Conservation (phyloP, 2,113 vertebrate genomes). For the Promerops cafer region DNA sequence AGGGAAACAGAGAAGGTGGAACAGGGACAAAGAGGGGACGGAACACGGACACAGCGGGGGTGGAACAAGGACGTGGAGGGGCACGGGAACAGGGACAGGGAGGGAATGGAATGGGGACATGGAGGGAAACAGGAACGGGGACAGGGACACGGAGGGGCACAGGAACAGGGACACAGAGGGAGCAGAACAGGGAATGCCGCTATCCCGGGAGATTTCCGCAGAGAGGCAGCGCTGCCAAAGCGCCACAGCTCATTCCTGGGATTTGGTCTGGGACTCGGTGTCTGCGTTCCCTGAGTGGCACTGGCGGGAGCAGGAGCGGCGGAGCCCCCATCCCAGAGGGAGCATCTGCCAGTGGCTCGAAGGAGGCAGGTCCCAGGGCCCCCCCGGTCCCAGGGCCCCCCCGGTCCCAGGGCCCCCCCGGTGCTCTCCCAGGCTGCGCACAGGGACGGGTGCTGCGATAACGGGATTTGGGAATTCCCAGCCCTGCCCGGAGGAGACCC, state of each 20-base stretch:
- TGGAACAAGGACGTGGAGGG: no score
- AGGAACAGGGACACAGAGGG: not conserved
- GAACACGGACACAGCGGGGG: no score
- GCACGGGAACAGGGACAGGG: not conserved
- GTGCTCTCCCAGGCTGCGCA: not conserved
- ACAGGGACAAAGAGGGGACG: not conserved
- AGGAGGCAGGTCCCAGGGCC: rapidly evolving
- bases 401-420: rapidly evolving
- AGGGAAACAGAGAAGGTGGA: not conserved
- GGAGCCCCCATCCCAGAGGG: not conserved
- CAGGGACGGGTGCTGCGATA: not conserved
- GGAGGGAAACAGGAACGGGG: not conserved
- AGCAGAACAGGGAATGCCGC: rapidly evolving
- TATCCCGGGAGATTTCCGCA: not conserved
- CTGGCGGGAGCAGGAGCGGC: not conserved
- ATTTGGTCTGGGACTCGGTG: rapidly evolving
- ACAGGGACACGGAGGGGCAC: not conserved
- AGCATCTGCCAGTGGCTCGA: rapidly evolving
- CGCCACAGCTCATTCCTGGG: rapidly evolving
- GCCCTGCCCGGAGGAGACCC: rapidly evolving
- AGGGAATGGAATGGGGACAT: not conserved
- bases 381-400: not conserved
- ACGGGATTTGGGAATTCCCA: rapidly evolving
- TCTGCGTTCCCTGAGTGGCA: rapidly evolving
- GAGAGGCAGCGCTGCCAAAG: not conserved